phyloP scores from a whole-genome alignment of 2,888 invertebrate species.

The Malthinus seriepunctatus region DNA sequence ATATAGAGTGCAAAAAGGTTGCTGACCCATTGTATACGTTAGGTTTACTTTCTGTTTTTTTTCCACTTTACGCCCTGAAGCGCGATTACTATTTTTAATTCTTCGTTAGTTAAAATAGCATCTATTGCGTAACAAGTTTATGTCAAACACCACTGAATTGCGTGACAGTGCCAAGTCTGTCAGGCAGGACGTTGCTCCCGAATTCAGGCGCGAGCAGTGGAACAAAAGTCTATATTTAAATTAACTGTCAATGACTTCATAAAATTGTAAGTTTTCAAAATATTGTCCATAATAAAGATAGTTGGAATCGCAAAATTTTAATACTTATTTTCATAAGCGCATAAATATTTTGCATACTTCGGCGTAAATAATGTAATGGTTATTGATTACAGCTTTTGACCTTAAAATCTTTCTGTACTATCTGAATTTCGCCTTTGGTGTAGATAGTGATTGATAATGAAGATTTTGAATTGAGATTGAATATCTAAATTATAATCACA shows the following conservation, averaged over 20 bases:
- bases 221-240: constrained; percentile 43
- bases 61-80: constrained; percentile 12
- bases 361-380: too few species aligned
- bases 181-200: constrained; percentile 33
- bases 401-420: too few species aligned
- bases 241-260: constrained; percentile 43
- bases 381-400: too few species aligned
- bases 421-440: too few species aligned
- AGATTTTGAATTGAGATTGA: too few species aligned
- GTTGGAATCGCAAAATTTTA: too few species aligned
- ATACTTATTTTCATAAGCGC: too few species aligned
- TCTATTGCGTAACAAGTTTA: constrained; percentile 30
- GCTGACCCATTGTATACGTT: constrained; percentile 23
- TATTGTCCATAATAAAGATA: constrained; percentile 22
- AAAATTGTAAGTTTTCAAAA: constrained; percentile 28
- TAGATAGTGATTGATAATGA: too few species aligned
- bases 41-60: constrained; percentile 21
- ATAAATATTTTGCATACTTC: too few species aligned
- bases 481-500: too few species aligned
- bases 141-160: constrained; percentile 30
- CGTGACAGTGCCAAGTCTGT: constrained; percentile 39
- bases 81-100: constrained; percentile 21
- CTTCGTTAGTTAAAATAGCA: constrained; percentile 26
- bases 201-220: constrained; percentile 39
- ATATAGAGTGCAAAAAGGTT: constrained; percentile 14